These are phyloP conservation scores for Chaitophorus viminalis DNA, from an alignment of 2,888 invertebrate genomes.

Conservation along the genomic window DNA sequence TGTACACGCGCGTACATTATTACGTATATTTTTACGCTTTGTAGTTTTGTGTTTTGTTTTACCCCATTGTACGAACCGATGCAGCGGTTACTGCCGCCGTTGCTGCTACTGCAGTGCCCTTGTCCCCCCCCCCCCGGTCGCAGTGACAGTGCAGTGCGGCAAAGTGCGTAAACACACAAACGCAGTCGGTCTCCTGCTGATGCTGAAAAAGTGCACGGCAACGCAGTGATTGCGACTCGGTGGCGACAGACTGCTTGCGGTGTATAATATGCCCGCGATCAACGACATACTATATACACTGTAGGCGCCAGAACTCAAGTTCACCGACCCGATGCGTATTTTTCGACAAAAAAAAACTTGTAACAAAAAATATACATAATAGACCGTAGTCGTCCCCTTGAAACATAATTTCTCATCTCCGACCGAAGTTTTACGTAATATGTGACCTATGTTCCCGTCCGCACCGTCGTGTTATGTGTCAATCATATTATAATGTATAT, in stretches of 20 bases:
- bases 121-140: too few relatives aligned
- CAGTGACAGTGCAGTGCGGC: constrained; percentile 11
- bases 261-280: neutral
- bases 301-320: constrained; percentile 34
- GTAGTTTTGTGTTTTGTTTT: neutral
- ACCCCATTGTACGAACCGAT: neutral
- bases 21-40: too few relatives aligned
- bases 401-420: constrained; percentile 26
- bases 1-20: neutral
- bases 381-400: neutral
- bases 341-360: neutral
- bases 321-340: constrained; percentile 28
- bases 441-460: neutral
- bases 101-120: too few relatives aligned
- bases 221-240: neutral
- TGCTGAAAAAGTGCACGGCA: neutral
- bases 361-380: neutral
- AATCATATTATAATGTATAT: too few relatives aligned
- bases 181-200: too few relatives aligned
- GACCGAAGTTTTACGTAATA: neutral
- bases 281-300: too few relatives aligned
- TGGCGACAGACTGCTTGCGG: neutral
- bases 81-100: constrained; percentile 6
- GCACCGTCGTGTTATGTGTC: neutral
- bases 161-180: neutral